A percentile compares a stretch with the other conserved stretches of the same genome.
Evolutionary conservation across 2,113 vertebrate genomes (phyloP).

Genomic region (Clupea harengus): DNA sequence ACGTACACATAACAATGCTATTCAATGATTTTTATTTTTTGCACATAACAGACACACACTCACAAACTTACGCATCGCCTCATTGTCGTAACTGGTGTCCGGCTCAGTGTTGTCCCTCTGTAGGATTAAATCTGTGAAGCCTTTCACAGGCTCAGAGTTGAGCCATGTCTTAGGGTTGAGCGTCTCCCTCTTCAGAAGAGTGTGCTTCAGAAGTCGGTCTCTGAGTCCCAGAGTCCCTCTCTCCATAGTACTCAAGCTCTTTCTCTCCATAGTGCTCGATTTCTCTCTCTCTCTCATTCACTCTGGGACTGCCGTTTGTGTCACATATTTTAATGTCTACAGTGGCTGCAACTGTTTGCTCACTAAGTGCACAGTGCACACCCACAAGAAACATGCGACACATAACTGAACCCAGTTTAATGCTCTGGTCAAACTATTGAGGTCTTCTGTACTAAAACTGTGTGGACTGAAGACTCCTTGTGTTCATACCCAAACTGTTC

Average conservation of each 20-base stretch:
- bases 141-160: slow-evolving; percentile 50
- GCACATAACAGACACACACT: not conserved
- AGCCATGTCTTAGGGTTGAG: slow-evolving; percentile 65
- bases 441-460: too few relatives aligned
- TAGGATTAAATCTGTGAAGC: slow-evolving; percentile 59
- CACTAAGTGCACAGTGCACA: slow-evolving; percentile 30
- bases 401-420: too few relatives aligned
- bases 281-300: slow-evolving; percentile 9
- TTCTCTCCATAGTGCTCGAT: slow-evolving; percentile 59
- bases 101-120: slow-evolving; percentile 52
- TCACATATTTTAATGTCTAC: not conserved
- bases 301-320: not conserved
- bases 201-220: slow-evolving; percentile 49
- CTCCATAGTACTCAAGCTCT: slow-evolving; percentile 55
- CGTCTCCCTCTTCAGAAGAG: slow-evolving; percentile 52
- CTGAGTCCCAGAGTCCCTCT: slow-evolving; percentile 49
- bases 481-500: too few relatives aligned
- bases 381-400: too few relatives aligned
- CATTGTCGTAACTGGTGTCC: slow-evolving; percentile 64
- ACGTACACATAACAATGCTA: not conserved
- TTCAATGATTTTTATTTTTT: not conserved
- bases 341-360: slow-evolving; percentile 56
- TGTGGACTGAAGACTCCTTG: too few relatives aligned
- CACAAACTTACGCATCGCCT: slow-evolving; percentile 73
- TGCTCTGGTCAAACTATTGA: too few relatives aligned